A percentile compares a stretch with the other conserved stretches of the same genome.
Conservation (phyloP, 2,113 vertebrate species). For the Kryptolebias marmoratus region DNA sequence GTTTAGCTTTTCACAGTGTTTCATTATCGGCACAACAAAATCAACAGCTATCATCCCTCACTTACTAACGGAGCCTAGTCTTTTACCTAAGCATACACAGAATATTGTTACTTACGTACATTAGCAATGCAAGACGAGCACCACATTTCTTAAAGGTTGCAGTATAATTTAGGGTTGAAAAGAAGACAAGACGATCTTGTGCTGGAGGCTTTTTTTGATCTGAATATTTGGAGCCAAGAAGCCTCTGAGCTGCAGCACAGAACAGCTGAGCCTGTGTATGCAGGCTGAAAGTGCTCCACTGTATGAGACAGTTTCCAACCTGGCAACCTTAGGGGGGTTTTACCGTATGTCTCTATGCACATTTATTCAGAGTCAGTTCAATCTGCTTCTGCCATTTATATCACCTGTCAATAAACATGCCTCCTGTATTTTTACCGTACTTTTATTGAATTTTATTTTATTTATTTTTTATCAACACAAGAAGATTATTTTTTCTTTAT, state of each 20-base stretch:
- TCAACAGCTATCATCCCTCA: background rate
- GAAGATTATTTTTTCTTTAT: background rate
- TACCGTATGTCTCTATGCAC: constrained; percentile 33
- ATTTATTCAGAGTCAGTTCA: constrained; percentile 23
- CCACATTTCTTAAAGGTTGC: background rate
- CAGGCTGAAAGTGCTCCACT: constrained; percentile 53
- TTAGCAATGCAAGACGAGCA: constrained; percentile 46
- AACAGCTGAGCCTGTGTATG: constrained; percentile 71
- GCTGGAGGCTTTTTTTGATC: constrained; percentile 51
- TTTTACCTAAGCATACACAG: background rate
- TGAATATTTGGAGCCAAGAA: constrained; percentile 57
- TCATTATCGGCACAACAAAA: constrained; percentile 2
- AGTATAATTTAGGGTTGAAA: constrained; percentile 2
- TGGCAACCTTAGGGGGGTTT: constrained; percentile 34
- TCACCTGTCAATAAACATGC: constrained; percentile 41
- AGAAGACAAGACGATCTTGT: constrained; percentile 71
- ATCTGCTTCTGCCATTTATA: constrained; percentile 16
- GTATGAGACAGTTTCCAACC: constrained; percentile 48
- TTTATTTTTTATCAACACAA: background rate
- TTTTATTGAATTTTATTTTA: background rate
- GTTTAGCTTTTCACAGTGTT: constrained; percentile 7
- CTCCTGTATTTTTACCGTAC: background rate
- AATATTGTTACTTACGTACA: constrained; percentile 52
- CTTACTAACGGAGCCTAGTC: background rate
- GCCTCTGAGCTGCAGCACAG: constrained; percentile 31